phyloP scores from a whole-genome alignment of 2,113 vertebrate genomes.

The Dermatemys mawii region DNA sequence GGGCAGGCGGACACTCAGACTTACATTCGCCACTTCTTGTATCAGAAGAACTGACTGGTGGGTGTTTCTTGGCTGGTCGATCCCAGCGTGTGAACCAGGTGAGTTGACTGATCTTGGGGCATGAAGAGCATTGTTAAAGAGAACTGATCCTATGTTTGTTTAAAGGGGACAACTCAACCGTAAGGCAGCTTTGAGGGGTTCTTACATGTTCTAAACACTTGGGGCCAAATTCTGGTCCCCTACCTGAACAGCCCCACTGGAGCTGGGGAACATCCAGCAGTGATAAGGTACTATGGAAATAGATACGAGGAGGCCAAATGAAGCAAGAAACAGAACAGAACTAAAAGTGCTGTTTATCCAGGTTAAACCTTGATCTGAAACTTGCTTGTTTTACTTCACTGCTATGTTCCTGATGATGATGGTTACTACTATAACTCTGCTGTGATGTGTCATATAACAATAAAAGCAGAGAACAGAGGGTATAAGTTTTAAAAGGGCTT shows the following conservation, averaged over 20 bases:
- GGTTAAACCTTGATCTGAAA: background rate
- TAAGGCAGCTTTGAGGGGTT: background rate
- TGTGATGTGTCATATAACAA: no score
- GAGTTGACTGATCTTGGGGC: slow-evolving; percentile 84
- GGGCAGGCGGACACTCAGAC: slow-evolving; percentile 31
- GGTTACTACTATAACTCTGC: background rate
- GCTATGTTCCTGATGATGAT: background rate
- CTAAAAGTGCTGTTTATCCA: background rate
- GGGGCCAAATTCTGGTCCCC: background rate
- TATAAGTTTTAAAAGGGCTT: accelerated
- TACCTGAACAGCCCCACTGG: background rate
- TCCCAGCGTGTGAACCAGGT: slow-evolving; percentile 92
- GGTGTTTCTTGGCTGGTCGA: slow-evolving; percentile 50
- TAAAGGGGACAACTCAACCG: background rate
- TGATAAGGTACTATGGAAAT: background rate
- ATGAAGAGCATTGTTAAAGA: background rate
- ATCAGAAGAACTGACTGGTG: slow-evolving; percentile 13
- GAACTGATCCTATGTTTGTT: background rate
- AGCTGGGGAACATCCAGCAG: background rate
- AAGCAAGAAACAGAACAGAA: background rate
- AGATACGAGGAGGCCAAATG: background rate
- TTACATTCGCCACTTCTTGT: slow-evolving; percentile 5
- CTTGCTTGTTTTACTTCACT: background rate
- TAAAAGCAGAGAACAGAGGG: no score
- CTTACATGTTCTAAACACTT: background rate